Evolutionary conservation across 1,140 invertebrate species (phyloP).

Genomic region (Centruroides sculpturatus): DNA sequence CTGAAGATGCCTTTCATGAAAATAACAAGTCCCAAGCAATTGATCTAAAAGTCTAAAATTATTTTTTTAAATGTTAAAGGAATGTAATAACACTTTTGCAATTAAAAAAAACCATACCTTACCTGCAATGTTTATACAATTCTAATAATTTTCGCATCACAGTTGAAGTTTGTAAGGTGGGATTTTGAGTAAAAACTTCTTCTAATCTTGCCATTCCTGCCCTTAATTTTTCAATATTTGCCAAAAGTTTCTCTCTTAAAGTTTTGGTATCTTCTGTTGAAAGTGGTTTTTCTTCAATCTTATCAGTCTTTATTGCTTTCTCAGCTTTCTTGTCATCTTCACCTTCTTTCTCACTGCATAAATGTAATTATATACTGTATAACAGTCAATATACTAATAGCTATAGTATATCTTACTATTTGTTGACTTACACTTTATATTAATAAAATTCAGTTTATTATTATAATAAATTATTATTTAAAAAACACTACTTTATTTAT

Average conservation of each 20-base stretch:
- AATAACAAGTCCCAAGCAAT: slow-evolving; percentile 67
- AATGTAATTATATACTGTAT: not conserved
- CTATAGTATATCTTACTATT: too few species aligned
- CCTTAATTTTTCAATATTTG: slow-evolving; percentile 55
- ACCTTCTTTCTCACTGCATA: not conserved
- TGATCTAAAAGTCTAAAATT: slow-evolving; percentile 51
- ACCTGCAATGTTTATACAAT: slow-evolving; percentile 71
- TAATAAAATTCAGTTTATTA: too few species aligned
- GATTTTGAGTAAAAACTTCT: slow-evolving; percentile 57
- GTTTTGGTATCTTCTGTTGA: slow-evolving; percentile 19
- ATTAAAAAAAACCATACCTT: slow-evolving; percentile 18
- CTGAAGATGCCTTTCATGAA: slow-evolving; percentile 60
- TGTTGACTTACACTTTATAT: too few species aligned
- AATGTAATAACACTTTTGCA: not conserved
- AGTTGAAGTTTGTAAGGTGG: slow-evolving; percentile 50
- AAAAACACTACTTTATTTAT: too few species aligned
- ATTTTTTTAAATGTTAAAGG: not conserved
- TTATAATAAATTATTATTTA: too few species aligned
- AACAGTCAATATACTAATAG: too few species aligned
- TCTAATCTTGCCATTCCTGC: slow-evolving; percentile 55
- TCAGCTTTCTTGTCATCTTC: slow-evolving; percentile 3
- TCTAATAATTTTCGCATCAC: slow-evolving; percentile 61
- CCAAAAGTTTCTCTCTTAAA: slow-evolving; percentile 39
- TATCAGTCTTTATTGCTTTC: too few species aligned
- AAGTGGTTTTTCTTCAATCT: not conserved